Evolutionary conservation across 2,797 vertebrate genomes (phyloP), one percentile per base, ranked within the genome.

Genomic region (Helicolenus hilgendorfi): DNA sequence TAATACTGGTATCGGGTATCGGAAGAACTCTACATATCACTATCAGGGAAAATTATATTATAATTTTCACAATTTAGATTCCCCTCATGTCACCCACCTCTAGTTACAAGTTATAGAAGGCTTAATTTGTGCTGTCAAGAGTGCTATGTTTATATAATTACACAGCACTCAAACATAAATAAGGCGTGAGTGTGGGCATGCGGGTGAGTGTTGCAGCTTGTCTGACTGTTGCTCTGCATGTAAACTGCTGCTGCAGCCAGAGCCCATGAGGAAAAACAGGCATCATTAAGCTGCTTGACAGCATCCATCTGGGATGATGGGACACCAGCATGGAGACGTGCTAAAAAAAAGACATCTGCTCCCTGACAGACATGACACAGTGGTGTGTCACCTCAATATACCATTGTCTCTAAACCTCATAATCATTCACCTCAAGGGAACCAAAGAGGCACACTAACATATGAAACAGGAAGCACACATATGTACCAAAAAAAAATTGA

Each of bases 211-310:
- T 49, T 75, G 41, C 64, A 77, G 86, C 79, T 71, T 53, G 77
- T 59, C 58, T 86, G 67, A 55, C 72, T 78, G 83, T 77, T 76
- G 31, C 82, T 76, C 69, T 90, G 89, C 88, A 86, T 84, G 38
- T 58, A 84, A 91, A 89, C 78, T 77, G 74, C 85, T 84, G 69
- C 72, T 83, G 7, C 2, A 72, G 77, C 26, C 72, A 53, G 64
- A 67, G 59, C 55, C 86, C 84, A 73, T 77, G 58, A 77, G 85
- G 88, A 81, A 67, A 86, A 84, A 87, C 84, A 83, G 82, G 88
- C 87, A 79, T 86, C 81, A 94, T 93, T 88, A 94, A 62, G 87
- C 81, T 78, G 89, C 83, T 69, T 89, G 90, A 86, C 88, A 94
- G 78, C 77, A 79, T 90, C 92, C 89, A 82, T 89, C 87, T 92